Evolutionary conservation across 2,113 vertebrate genomes (phyloP).

Genomic region (Rynchops niger): DNA sequence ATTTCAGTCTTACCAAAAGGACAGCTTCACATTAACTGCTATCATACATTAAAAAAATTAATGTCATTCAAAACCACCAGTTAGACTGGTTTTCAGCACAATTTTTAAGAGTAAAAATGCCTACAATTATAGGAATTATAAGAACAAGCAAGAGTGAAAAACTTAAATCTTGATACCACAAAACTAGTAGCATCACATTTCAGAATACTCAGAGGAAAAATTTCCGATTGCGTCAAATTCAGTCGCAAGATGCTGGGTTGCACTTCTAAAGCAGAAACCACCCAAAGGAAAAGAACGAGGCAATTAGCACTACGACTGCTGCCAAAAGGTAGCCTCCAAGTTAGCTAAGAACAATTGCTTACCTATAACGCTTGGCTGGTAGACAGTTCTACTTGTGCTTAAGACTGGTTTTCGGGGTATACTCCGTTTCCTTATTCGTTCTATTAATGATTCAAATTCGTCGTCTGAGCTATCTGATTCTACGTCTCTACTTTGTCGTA

Average conservation of each 20-base stretch:
- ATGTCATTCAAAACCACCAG: background rate
- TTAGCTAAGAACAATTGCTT: background rate
- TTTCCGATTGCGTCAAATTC: background rate
- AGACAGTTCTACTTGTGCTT: background rate
- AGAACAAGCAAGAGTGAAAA: background rate
- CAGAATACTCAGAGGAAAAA: background rate
- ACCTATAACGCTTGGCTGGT: slow-evolving; percentile 13
- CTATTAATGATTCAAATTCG: slow-evolving; percentile 80
- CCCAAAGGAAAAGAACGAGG: background rate
- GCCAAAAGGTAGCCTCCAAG: background rate
- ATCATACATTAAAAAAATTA: background rate
- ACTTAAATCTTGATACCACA: background rate
- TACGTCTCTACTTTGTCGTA: background rate
- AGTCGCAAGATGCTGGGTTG: background rate
- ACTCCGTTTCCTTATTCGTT: slow-evolving; percentile 77
- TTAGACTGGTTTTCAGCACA: background rate
- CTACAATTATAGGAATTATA: background rate
- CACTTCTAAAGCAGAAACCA: background rate
- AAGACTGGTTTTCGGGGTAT: background rate
- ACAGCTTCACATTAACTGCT: background rate
- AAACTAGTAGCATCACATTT: background rate
- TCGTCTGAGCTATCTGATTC: slow-evolving; percentile 74
- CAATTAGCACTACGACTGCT: background rate
- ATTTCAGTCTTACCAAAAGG: background rate
- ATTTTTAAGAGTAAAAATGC: background rate